Evolutionary conservation across 2,797 vertebrate species (phyloP).

Genomic region (Lemur catta): DNA sequence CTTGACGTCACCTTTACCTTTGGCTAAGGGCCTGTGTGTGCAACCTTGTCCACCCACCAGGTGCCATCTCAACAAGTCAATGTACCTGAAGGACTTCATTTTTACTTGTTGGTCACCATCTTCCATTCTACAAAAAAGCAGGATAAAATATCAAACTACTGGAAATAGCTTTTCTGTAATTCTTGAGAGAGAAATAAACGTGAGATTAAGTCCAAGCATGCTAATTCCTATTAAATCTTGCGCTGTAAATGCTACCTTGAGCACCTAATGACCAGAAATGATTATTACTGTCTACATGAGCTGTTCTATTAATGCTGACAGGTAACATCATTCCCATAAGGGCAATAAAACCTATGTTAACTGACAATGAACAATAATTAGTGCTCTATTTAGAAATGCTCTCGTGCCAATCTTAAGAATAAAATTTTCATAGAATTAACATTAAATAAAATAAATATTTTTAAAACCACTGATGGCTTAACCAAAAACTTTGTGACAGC

Average conservation of each 20-base stretch:
- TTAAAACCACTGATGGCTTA: neutral
- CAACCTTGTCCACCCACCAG: neutral
- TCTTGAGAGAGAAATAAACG: slow-evolving; percentile 24
- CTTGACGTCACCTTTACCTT: neutral
- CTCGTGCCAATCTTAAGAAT: neutral
- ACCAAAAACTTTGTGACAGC: neutral
- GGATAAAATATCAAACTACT: slow-evolving; percentile 42
- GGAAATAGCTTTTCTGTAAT: slow-evolving; percentile 41
- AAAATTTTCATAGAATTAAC: neutral
- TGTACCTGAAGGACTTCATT: slow-evolving; percentile 92
- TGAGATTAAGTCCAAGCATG: neutral
- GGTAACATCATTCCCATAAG: neutral
- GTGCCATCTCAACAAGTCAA: neutral
- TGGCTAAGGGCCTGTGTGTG: neutral
- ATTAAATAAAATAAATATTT: neutral
- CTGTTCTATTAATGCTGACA: neutral
- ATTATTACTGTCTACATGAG: neutral
- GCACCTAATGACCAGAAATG: neutral
- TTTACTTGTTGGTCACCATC: slow-evolving; percentile 91
- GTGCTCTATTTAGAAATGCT: neutral
- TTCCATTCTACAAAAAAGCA: slow-evolving; percentile 87
- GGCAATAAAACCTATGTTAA: neutral
- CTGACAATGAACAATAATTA: neutral
- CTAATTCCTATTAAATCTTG: neutral
- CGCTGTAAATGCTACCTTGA: neutral